phyloP scores from a whole-genome alignment of 1,140 invertebrate genomes.

The Aethina tumida region DNA sequence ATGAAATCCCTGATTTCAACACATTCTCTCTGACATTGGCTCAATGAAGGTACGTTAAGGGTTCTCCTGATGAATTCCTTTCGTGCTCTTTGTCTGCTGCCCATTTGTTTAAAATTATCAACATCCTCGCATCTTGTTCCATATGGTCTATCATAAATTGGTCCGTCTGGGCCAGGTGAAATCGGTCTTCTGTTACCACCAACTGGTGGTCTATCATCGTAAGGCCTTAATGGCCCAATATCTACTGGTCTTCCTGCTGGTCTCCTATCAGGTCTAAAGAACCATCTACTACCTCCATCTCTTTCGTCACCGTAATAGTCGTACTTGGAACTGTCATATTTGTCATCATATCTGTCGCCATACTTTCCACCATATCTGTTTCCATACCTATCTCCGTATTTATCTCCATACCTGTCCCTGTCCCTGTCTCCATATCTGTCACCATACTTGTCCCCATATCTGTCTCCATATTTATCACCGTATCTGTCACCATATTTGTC shows the following conservation, averaged over 20 bases:
- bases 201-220: slow-evolving; percentile 20
- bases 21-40: slow-evolving; percentile 74
- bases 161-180: slow-evolving; percentile 33
- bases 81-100: slow-evolving; percentile 61
- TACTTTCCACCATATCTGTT: slow-evolving; percentile 9
- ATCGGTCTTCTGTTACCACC: slow-evolving; percentile 21
- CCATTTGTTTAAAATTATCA: slow-evolving; percentile 71
- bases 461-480: slow-evolving; percentile 5
- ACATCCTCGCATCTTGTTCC: slow-evolving; percentile 49
- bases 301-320: slow-evolving; percentile 29
- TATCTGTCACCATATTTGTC: slow-evolving; percentile 12
- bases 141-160: slow-evolving; percentile 34
- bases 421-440: slow-evolving; percentile 5
- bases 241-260: slow-evolving; percentile 22
- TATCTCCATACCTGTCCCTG: slow-evolving; percentile 11
- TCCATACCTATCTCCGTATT: slow-evolving; percentile 27
- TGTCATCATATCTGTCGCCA: slow-evolving; percentile 16
- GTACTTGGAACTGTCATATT: slow-evolving; percentile 8
- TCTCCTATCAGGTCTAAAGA: slow-evolving; percentile 26
- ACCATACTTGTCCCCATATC: slow-evolving; percentile 19
- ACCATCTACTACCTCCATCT: slow-evolving; percentile 29
- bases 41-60: slow-evolving; percentile 58
- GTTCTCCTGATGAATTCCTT: slow-evolving; percentile 68
- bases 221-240: slow-evolving; percentile 12
- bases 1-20: slow-evolving; percentile 72